Conservation (phyloP, 2,888 invertebrate genomes). For the Agrochola circellaris region DNA sequence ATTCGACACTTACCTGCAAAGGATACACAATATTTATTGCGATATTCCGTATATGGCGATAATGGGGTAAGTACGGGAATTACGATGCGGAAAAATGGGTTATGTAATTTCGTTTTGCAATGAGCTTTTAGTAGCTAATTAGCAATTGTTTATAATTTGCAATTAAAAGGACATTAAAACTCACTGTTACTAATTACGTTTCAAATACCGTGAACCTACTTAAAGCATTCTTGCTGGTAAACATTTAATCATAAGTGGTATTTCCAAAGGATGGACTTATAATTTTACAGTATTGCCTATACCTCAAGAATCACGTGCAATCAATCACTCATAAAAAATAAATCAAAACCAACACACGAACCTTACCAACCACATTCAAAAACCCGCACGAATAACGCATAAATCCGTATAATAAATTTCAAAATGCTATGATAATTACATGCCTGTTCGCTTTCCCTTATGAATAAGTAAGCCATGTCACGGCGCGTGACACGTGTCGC, state of each 20-base stretch:
- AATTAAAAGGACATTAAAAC: neutral
- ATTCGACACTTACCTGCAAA: conserved; percentile 73
- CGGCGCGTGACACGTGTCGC: conserved; percentile 67
- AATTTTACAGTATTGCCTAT: neutral
- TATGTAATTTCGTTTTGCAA: conserved; percentile 9
- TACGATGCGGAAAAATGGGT: conserved; percentile 23
- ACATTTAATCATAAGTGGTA: neutral
- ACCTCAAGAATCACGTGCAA: conserved; percentile 17
- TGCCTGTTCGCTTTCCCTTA: conserved; percentile 69
- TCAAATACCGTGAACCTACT: neutral
- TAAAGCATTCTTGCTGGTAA: neutral
- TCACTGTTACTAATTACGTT: neutral
- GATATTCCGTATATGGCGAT: conserved; percentile 33
- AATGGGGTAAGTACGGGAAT: conserved; percentile 30
- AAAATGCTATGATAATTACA: conserved; percentile 72
- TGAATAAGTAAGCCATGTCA: conserved; percentile 75
- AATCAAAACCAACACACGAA: conserved; percentile 48
- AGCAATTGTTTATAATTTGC: neutral
- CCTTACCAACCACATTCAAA: conserved; percentile 48
- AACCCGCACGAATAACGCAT: conserved; percentile 56
- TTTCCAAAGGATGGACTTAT: neutral
- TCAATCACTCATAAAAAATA: conserved; percentile 37
- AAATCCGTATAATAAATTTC: conserved; percentile 69
- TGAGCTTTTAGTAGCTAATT: neutral
- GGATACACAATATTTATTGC: conserved; percentile 61